Evolutionary conservation across 2,888 invertebrate genomes (phyloP), one percentile per base, ranked within the genome.

Genomic region (Seira ritae): DNA sequence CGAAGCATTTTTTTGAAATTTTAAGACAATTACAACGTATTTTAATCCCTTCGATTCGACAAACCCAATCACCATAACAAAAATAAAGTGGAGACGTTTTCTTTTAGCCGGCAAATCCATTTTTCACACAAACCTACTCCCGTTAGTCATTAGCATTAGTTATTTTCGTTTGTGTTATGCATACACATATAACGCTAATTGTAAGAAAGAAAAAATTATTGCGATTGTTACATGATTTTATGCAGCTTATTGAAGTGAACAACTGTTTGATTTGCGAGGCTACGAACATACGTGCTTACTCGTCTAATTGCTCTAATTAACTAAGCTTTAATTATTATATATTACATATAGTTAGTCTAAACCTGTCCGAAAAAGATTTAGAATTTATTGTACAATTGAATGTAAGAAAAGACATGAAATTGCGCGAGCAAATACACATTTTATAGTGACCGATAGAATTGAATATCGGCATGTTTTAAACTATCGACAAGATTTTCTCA

Each of bases 401-500:
- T 50, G 50, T 50, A 50, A n/a, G 50, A 50, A 50, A 12, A 12
- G 15, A 50, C 50, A 8, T 42, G 42, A 42, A 50, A 50, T 15
- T 50, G 3, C 50, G 50, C 12, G 50, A 15, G 2, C 50, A 50
- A 50, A 62, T 8, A 62, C 3, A 17, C 20, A 62, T 62, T 62
- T 62, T 62, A 2, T 4, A 62, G 19, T 62, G 12, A 20, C 62
- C 31, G 31, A 31, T 31, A 31, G 31, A 31, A 31, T 31, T 4
- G 20, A 62, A 62, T 20, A 62, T 62, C 62, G 62, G 62, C 62
- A 20, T 8, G 3, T 31, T 55, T 8, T 62, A 62, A 62, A 71
- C 84, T 80, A 80, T 73, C 75, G 84, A 84, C 77, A 84, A 80
- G 84, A 84, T 22, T 24, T 37, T 66, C 76, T 69, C 22, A 84